A percentile compares a stretch with the other conserved stretches of the same genome.
These are phyloP conservation scores for Orthosia gracilis DNA, from an alignment of 2,888 invertebrate species.

Conservation along the genomic window DNA sequence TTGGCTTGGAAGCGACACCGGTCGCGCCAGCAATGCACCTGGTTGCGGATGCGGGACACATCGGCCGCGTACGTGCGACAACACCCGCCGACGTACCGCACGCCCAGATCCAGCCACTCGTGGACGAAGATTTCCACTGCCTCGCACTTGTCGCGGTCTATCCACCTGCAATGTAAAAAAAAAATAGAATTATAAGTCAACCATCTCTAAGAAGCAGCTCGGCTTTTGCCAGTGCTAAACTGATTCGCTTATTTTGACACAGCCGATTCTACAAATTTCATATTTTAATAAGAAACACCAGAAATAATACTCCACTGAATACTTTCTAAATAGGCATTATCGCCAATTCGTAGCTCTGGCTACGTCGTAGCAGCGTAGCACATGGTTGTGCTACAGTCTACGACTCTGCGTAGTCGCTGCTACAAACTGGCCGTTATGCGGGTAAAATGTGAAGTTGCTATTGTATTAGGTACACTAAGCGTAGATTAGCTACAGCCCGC, in stretches of 20 bases:
- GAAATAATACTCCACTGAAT: not conserved
- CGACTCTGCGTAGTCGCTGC: constrained; percentile 22
- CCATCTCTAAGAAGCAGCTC: not conserved
- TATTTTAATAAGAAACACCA: not conserved
- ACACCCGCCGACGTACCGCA: constrained; percentile 97
- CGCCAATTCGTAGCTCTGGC: constrained; percentile 26
- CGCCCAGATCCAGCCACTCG: constrained; percentile 96
- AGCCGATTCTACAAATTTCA: not conserved
- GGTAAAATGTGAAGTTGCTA: constrained; percentile 23
- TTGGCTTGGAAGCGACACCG: constrained; percentile 82
- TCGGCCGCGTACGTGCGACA: constrained; percentile 97
- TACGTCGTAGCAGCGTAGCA: constrained; percentile 51
- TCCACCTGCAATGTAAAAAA: constrained; percentile 90
- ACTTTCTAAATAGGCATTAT: constrained; percentile 11
- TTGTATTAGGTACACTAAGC: not conserved
- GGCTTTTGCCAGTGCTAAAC: not conserved
- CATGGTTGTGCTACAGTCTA: constrained; percentile 29
- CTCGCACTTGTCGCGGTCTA: constrained; percentile 93
- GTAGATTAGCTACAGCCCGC: constrained; percentile 12
- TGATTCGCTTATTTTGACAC: not conserved
- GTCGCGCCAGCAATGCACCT: constrained; percentile 90
- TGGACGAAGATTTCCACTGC: constrained; percentile 94
- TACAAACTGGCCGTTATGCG: constrained; percentile 26
- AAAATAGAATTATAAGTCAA: not conserved
- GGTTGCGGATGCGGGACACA: constrained; percentile 93